Conservation (phyloP, 1,140 invertebrate genomes). For the Bombus breviceps region DNA sequence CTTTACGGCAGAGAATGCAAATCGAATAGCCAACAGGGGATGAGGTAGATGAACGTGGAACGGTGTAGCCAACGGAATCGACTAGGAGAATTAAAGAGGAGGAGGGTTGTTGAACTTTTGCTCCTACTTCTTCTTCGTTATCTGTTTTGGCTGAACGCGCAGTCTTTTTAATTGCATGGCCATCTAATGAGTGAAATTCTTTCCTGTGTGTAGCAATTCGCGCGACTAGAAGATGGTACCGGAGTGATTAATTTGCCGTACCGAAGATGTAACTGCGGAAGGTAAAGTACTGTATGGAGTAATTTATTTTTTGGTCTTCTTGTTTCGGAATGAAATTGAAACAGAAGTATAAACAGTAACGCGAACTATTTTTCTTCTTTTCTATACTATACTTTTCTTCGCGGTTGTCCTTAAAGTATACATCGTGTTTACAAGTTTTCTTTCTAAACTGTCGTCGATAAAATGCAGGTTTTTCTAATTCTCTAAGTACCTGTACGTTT, state of each 20-base stretch:
- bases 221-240: conserved; percentile 53
- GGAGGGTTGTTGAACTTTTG: conserved; percentile 73
- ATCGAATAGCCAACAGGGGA: conserved; percentile 67
- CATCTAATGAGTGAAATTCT: conserved; percentile 78
- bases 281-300: not conserved
- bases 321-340: not conserved
- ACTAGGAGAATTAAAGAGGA: conserved; percentile 73
- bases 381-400: not conserved
- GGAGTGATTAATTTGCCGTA: conserved; percentile 68
- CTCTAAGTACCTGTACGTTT: not conserved
- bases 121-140: conserved; percentile 73
- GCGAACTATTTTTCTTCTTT: no score
- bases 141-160: conserved; percentile 76
- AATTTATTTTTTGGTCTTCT: not conserved
- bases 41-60: conserved; percentile 59
- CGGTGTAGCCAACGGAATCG: conserved; percentile 59
- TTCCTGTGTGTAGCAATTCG: conserved; percentile 64
- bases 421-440: not conserved
- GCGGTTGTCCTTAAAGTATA: not conserved
- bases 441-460: not conserved
- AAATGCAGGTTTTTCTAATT: not conserved
- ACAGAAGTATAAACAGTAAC: not conserved
- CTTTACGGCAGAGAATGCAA: conserved; percentile 54
- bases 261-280: conserved; percentile 48
- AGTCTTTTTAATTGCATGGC: conserved; percentile 80